Base-by-base conservation (phyloP, 2,888 invertebrate species). In the Druceiella hillmani region DNA sequence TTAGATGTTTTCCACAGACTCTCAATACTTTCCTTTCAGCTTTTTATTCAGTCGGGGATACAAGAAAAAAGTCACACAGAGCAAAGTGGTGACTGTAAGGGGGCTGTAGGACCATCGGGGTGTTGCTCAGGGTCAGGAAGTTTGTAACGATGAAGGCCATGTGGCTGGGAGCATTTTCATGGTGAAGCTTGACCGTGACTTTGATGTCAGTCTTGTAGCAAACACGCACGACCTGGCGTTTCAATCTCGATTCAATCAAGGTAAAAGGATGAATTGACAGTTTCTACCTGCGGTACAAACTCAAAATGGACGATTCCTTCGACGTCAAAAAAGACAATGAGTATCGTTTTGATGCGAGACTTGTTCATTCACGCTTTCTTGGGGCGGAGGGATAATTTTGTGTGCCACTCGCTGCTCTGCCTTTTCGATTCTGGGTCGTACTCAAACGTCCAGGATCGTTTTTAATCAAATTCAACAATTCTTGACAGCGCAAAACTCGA, bases 191-290 rank as follows among this genome's bases (percentile, higher is more conserved):
- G 6, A 20, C 6, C 22, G n/a, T 9, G 22, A 7, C 22, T 20
- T 20, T 20, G 22, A 20, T 20, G 22, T 20, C 22, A 20, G 22
- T 6, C 22, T 9, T 20, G 22, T n/a, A n/a, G n/a, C n/a, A n/a
- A n/a, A 7, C 22, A 9, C 22, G 22, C 22, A 9, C 22, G 6
- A 20, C 22, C 22, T 7, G 22, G 22, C 22, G 6, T 20, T 20
- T 9, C 6, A 7, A 6, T 20, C 22, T 20, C 22, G 6, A 20
- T 9, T 38, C 42, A 46, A 14, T 44, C 38, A 22, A 41, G 9
- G 33, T 51, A 50, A 27, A 46, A 44, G 10, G 16, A n/a, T 20
- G 41, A 11, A 28, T 50, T 48, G 13, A 51, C 47, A 11, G 45
- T 47, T 34, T 44, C 28, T 26, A 42, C 46, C 3, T 17, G 40